A percentile compares a stretch with the other conserved stretches of the same genome.
These are phyloP conservation scores for Apodemia mormo DNA, from an alignment of 2,888 invertebrate genomes.

Conservation along the genomic window DNA sequence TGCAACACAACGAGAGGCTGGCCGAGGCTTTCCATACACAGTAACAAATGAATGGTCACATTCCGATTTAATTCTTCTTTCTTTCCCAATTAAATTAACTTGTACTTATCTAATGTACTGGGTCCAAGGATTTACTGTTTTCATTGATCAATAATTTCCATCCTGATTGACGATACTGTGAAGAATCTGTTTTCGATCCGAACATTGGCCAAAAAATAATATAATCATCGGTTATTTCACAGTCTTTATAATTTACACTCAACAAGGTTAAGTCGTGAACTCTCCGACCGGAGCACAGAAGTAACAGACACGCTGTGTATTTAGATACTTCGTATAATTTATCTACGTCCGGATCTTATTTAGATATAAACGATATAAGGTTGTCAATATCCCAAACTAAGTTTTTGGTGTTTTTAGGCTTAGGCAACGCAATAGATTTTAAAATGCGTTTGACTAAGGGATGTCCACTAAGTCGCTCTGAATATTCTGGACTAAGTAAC, in stretches of 20 bases:
- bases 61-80: neutral
- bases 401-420: constrained; percentile 1
- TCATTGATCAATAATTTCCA: constrained; percentile 28
- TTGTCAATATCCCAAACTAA: constrained; percentile 16
- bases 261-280: constrained; percentile 26
- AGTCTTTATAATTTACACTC: neutral
- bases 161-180: constrained; percentile 34
- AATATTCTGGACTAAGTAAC: constrained; percentile 5
- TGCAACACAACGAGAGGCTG: constrained; percentile 30
- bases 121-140: constrained; percentile 23
- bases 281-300: constrained; percentile 24
- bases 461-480: constrained; percentile 10
- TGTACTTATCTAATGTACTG: constrained; percentile 27
- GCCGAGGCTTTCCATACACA: constrained; percentile 15
- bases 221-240: constrained; percentile 11
- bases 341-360: neutral
- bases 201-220: constrained; percentile 26
- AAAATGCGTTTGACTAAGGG: constrained; percentile 17
- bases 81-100: constrained; percentile 17
- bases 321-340: constrained; percentile 23
- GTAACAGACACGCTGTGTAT: constrained; percentile 22
- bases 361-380: constrained; percentile 3
- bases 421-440: neutral
- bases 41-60: constrained; percentile 22
- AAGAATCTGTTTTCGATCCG: constrained; percentile 35